Percentiles rank a stretch among this genome's conserved stretches.
Conservation (phyloP, 2,888 invertebrate genomes). For the Trachelus stipa region DNA sequence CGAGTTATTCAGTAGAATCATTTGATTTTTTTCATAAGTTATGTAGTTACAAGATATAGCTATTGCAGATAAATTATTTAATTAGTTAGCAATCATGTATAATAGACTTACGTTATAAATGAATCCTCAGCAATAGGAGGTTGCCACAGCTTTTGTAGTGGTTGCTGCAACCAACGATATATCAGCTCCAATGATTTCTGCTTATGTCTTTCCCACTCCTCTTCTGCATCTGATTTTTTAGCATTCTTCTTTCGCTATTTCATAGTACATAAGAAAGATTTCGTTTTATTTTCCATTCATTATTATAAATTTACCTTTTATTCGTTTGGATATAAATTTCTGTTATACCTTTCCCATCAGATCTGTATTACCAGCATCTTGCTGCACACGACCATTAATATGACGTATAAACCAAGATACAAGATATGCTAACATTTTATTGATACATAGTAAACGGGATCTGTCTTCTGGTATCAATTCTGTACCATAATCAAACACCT, state of each 20-base stretch:
- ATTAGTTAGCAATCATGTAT: neutral
- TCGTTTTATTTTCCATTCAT: neutral
- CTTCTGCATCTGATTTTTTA: slow-evolving; percentile 66
- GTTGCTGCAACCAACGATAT: slow-evolving; percentile 76
- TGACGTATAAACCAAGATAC: slow-evolving; percentile 47
- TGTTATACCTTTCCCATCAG: slow-evolving; percentile 44
- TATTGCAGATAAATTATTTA: slow-evolving; percentile 2
- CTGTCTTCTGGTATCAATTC: slow-evolving; percentile 40
- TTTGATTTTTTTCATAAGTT: slow-evolving; percentile 15
- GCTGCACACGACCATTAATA: slow-evolving; percentile 47
- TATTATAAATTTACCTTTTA: neutral
- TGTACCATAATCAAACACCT: slow-evolving; percentile 33
- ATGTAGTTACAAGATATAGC: slow-evolving; percentile 1
- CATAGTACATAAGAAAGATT: slow-evolving; percentile 20
- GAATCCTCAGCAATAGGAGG: slow-evolving; percentile 86
- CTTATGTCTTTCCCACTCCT: slow-evolving; percentile 78
- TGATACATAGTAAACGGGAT: slow-evolving; percentile 40
- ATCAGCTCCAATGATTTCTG: slow-evolving; percentile 75
- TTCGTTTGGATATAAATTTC: slow-evolving; percentile 7
- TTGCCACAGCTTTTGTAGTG: slow-evolving; percentile 81
- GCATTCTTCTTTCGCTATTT: slow-evolving; percentile 48
- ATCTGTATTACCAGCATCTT: slow-evolving; percentile 29
- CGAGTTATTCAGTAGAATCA: slow-evolving; percentile 4
- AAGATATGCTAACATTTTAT: slow-evolving; percentile 59
- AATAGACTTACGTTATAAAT: slow-evolving; percentile 80